Evolutionary conservation across 1,140 invertebrate species (phyloP).

Genomic region (Trichomalopsis sarcophagae): DNA sequence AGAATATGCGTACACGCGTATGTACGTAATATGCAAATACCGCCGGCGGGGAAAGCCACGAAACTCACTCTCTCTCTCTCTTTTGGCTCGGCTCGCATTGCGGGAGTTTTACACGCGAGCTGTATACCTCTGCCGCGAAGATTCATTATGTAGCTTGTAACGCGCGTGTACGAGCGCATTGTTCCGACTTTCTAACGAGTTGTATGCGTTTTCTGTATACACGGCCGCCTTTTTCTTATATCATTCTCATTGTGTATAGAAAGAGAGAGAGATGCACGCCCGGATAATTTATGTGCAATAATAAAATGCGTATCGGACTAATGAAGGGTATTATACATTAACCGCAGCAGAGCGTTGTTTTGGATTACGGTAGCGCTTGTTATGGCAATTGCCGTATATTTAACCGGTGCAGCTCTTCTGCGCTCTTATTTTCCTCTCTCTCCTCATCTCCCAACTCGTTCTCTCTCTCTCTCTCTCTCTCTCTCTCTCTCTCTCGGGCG

Average conservation of each 20-base stretch:
- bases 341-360: neutral
- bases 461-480: neutral
- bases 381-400: constrained; percentile 7
- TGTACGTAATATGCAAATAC: constrained; percentile 31
- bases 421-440: constrained; percentile 3
- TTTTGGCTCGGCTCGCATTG: neutral
- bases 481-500: neutral
- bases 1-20: neutral
- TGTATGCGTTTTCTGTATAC: neutral
- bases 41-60: constrained; percentile 17
- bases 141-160: constrained; percentile 15
- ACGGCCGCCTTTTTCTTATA: no score
- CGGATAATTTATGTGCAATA: neutral
- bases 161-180: neutral
- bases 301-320: neutral
- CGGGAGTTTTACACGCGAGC: neutral
- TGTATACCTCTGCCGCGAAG: neutral
- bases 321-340: neutral
- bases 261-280: no score
- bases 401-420: constrained; percentile 1
- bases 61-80: neutral
- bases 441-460: neutral
- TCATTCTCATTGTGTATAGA: no score
- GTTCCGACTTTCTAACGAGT: neutral
- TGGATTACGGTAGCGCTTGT: constrained; percentile 10